These are phyloP conservation scores for Brienomyrus brachyistius DNA, from an alignment of 2,113 vertebrate species.

Conservation along the genomic window DNA sequence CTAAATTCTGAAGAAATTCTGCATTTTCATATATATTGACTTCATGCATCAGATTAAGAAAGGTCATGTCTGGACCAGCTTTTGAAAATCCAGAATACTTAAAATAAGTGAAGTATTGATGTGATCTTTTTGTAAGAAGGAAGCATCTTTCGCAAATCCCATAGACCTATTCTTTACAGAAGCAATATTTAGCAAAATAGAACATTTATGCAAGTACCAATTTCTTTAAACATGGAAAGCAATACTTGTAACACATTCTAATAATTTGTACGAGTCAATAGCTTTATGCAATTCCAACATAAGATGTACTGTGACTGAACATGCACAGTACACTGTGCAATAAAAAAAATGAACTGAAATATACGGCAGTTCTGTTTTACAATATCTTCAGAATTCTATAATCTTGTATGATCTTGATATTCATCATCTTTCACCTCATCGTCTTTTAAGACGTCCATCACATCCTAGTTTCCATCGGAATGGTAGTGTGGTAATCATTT, in stretches of 20 bases:
- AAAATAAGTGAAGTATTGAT: neutral
- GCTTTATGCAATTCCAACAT: constrained; percentile 31
- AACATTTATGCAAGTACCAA: neutral
- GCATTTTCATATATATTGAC: constrained; percentile 9
- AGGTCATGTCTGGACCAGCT: constrained; percentile 2
- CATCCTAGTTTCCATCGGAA: neutral
- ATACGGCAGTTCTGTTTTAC: neutral
- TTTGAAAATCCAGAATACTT: constrained; percentile 7
- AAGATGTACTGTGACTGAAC: neutral
- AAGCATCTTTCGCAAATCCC: constrained; percentile 39
- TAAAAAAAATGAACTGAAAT: neutral
- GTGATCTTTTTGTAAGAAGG: constrained; percentile 25
- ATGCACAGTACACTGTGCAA: neutral
- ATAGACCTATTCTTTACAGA: constrained; percentile 47
- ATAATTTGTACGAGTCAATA: constrained; percentile 52
- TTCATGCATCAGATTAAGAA: constrained; percentile 18
- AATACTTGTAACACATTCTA: constrained; percentile 38
- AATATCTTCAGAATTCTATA: neutral
- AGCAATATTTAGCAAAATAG: constrained; percentile 46
- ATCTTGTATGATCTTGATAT: neutral
- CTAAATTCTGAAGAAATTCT: neutral
- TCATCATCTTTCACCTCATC: neutral
- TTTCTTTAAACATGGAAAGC: constrained; percentile 22
- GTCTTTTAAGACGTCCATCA: neutral
- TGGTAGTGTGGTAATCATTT: neutral